Conservation (phyloP, 2,797 vertebrate species). For the Petrocephalus schoutedeni region DNA sequence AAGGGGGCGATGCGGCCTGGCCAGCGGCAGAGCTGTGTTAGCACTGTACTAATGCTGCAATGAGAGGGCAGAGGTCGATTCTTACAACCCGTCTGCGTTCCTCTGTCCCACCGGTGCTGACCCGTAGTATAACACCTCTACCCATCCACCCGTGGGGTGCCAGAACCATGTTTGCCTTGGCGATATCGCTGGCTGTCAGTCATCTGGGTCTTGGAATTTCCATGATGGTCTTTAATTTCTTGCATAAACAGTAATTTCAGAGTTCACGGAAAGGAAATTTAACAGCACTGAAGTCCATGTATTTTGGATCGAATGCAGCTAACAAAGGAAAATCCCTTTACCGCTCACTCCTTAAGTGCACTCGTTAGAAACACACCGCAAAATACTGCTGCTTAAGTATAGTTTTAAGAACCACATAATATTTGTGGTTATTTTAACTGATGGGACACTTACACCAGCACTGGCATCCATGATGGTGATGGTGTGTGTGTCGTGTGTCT, state of each 20-base stretch:
- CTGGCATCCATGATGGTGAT: not conserved
- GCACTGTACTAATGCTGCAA: not conserved
- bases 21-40: not conserved
- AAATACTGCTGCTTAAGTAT: not conserved
- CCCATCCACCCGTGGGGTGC: not conserved
- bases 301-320: constrained; percentile 9
- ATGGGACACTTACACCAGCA: not conserved
- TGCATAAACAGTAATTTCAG: constrained; percentile 9
- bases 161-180: not conserved
- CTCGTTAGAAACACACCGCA: not conserved
- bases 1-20: not conserved
- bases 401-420: not conserved
- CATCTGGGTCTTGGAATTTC: constrained; percentile 9
- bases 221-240: constrained; percentile 9
- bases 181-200: not conserved
- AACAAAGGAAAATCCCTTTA: not conserved
- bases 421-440: not conserved
- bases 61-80: not conserved
- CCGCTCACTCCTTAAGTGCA: not conserved
- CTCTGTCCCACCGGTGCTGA: not conserved
- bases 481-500: not conserved
- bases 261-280: not conserved
- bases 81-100: not conserved
- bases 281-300: constrained; percentile 11
- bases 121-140: not conserved